These are phyloP conservation scores for Scaptomyza graminum DNA, from an alignment of 1,140 invertebrate genomes.

Conservation along the genomic window DNA sequence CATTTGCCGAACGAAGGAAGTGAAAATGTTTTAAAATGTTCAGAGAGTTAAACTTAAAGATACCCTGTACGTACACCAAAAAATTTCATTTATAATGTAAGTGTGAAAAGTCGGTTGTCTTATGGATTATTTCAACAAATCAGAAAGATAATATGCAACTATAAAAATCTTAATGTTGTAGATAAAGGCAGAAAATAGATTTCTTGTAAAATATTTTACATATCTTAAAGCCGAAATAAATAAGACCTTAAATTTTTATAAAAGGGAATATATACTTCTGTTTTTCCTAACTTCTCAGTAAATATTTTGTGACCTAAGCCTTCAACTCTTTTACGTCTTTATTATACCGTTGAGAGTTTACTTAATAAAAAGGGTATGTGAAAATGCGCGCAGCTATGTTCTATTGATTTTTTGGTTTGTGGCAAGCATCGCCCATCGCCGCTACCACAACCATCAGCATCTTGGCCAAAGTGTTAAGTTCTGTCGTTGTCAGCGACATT, in stretches of 20 bases:
- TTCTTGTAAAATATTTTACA: too few species aligned
- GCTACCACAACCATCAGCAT: not conserved
- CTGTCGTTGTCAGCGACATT: constrained; percentile 8
- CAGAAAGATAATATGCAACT: too few species aligned
- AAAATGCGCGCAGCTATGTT: constrained; percentile 19
- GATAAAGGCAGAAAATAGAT: too few species aligned
- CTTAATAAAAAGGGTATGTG: not conserved
- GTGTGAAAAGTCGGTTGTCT: not conserved
- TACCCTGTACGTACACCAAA: not conserved
- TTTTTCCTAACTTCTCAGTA: not conserved
- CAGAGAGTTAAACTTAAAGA: not conserved
- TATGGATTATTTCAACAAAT: too few species aligned
- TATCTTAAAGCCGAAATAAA: too few species aligned
- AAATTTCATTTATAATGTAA: not conserved
- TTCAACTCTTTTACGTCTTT: not conserved
- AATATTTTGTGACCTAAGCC: too few species aligned
- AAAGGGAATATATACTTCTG: too few species aligned
- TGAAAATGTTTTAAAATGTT: not conserved
- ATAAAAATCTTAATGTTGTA: too few species aligned
- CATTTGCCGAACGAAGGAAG: constrained; percentile 1
- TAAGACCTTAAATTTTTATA: too few species aligned
- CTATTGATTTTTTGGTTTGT: constrained; percentile 59
- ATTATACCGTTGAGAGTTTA: not conserved
- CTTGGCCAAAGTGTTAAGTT: constrained; percentile 20
- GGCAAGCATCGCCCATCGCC: not conserved